phyloP scores from a whole-genome alignment of 2,113 vertebrate species.

The Connochaetes taurinus region DNA sequence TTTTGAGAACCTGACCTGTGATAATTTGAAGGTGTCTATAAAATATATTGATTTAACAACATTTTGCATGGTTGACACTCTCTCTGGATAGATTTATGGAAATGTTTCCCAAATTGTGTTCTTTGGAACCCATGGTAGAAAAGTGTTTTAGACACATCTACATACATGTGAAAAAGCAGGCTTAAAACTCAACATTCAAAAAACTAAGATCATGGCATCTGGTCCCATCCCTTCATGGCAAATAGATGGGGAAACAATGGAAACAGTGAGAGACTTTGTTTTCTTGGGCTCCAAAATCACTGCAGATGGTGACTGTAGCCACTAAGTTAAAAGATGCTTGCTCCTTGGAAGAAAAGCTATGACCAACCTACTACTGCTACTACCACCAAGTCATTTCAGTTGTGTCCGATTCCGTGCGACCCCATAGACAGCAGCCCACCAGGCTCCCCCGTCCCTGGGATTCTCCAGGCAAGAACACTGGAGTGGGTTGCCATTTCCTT shows the following conservation, averaged over 20 bases:
- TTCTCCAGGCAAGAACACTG: too few relatives aligned
- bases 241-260: not conserved
- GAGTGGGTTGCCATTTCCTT: too few relatives aligned
- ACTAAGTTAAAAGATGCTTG: not conserved
- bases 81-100: not conserved
- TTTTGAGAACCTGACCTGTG: not conserved
- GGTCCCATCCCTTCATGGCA: not conserved
- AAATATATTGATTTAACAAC: not conserved
- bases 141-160: not conserved
- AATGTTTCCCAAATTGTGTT: not conserved
- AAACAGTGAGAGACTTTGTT: not conserved
- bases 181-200: not conserved
- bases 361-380: not conserved
- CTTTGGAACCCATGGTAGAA: not conserved
- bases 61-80: not conserved
- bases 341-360: not conserved
- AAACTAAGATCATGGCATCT: not conserved
- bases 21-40: not conserved
- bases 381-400: too few relatives aligned
- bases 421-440: too few relatives aligned
- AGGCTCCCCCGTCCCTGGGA: too few relatives aligned
- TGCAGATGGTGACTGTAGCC: not conserved
- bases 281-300: not conserved
- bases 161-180: not conserved
- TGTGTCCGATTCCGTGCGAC: fast-evolving